Evolutionary conservation across 2,797 vertebrate genomes (phyloP), one percentile per base, ranked within the genome.

Genomic region (Macrochelys suwanniensis): DNA sequence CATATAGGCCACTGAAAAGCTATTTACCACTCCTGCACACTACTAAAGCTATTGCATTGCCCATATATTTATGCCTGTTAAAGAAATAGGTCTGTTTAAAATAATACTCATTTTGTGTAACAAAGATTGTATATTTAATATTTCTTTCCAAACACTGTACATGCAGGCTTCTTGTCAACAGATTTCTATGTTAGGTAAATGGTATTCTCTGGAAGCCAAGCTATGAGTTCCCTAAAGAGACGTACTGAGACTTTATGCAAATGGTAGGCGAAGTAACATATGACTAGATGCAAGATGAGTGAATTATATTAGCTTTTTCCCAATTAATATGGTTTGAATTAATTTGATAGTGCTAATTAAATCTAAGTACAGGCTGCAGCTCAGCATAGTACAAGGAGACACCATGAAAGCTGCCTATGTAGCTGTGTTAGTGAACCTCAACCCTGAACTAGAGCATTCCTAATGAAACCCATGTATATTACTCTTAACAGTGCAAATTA

Each of bases 111-210:
- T 71, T 71, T 42, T 71, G 9, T 37, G 50, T 71, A 42, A 42
- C 6, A 53, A 23, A 84, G 47, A 15, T 28, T 17, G 3, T 84
- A 17, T 53, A 71, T 16, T 50, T 65, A 68, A 59, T 80, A 80
- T 37, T 53, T 80, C 33, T 23, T n/a, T 15, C 23, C 21, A 17
- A 50, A n/a, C 50, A 23, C 4, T 0, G 4, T 42, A 8, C 13
- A 13, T 47, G 9, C 50, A 53, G 2, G 77, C 87, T 28, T 31
- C 6, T 10, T 33, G 45, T 19, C 53, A 1, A 0, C 0, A 13
- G 6, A 47, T 47, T 1, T 77, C 68, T 88, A 84, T 61, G 89
- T 71, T 71, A 37, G 19, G 65, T n/a, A 37, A 42, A 71, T 31
- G 1, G 31, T 19, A 17, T 11, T n/a, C 4, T 84, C 47, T 50